Conservation (phyloP, 2,888 invertebrate species). For the Latheticus oryzae region DNA sequence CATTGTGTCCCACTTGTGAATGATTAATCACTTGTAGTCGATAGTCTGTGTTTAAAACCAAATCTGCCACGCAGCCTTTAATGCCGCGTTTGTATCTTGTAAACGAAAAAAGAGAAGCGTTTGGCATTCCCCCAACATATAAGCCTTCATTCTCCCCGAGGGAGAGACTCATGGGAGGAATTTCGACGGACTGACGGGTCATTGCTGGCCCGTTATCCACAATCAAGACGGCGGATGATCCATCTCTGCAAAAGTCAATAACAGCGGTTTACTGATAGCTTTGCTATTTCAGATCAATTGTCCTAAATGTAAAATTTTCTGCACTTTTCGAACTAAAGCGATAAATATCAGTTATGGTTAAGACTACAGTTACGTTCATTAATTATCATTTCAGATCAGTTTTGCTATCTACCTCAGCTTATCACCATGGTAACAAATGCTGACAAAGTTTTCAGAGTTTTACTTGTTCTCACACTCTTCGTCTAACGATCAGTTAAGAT, state of each 20-base stretch:
- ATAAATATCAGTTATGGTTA: no score
- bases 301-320: no score
- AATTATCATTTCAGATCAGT: no score
- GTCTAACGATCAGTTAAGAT: no score
- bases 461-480: no score
- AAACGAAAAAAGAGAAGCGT: constrained; percentile 59
- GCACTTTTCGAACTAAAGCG: no score
- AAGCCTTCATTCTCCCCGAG: constrained; percentile 76
- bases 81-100: constrained; percentile 70
- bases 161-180: constrained; percentile 72
- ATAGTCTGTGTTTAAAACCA: constrained; percentile 72
- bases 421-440: no score
- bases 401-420: no score
- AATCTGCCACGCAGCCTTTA: constrained; percentile 73
- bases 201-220: constrained; percentile 89
- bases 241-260: constrained; percentile 81
- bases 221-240: constrained; percentile 86
- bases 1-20: constrained; percentile 67
- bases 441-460: no score
- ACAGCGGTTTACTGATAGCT: no score
- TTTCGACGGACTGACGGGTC: constrained; percentile 86
- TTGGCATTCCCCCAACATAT: constrained; percentile 77
- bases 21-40: constrained; percentile 67
- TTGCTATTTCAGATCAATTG: no score
- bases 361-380: no score